Evolutionary conservation across 2,888 invertebrate species (phyloP), one percentile per base, ranked within the genome.

Genomic region (Suillia variegata): DNA sequence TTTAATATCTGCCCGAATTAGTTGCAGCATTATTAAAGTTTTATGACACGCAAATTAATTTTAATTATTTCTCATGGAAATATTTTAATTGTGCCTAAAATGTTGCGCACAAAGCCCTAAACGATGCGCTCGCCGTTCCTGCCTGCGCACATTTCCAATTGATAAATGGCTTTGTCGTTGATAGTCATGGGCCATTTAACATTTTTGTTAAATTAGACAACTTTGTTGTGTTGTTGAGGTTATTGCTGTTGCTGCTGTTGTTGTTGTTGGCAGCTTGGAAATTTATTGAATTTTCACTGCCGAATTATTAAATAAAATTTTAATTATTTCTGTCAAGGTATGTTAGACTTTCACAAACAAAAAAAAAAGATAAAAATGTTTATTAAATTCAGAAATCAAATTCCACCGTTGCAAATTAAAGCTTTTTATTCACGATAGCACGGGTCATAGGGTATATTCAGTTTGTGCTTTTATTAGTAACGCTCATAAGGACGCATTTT

Each of bases 11-110:
- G n/a, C n/a, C n/a, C n/a, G n/a, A n/a, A n/a, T n/a, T n/a, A n/a
- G n/a, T n/a, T n/a, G n/a, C n/a, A n/a, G n/a, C n/a, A n/a, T n/a
- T n/a, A n/a, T n/a, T n/a, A n/a, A n/a, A n/a, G n/a, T n/a, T n/a
- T n/a, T n/a, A n/a, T n/a, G n/a, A n/a, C n/a, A n/a, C n/a, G 38
- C 38, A 38, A 38, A 38, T 38, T 38, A 38, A 38, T 38, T 38
- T 38, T 38, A 38, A 38, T 38, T 38, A 38, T 38, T n/a, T 38
- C n/a, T 38, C 38, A 38, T 38, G 10, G 4, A 5, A 38, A 38
- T 10, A n/a, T 4, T 38, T 8, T 38, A 38, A 38, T 38, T 38
- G 38, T n/a, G 38, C 38, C 38, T 38, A 38, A 38, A 38, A n/a
- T 5, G 10, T 5, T 4, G 26, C 26, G 26, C 26, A 38, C 31